Evolutionary conservation across 2,113 vertebrate species (phyloP).

Genomic region (Phaethornis superciliosus): DNA sequence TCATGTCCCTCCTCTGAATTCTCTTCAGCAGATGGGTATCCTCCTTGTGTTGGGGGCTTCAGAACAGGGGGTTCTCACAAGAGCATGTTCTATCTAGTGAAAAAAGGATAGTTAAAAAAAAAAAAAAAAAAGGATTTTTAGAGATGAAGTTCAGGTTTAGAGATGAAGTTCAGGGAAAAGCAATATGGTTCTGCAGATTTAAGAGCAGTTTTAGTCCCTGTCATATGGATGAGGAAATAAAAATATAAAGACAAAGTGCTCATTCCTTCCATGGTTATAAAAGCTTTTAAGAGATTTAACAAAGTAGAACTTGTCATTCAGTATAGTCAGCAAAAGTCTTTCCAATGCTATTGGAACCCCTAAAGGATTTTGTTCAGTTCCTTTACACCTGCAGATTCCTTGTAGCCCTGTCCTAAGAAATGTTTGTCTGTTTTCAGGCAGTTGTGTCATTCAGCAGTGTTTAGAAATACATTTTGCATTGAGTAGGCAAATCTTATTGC

Average conservation of each 20-base stretch:
- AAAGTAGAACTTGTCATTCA: neutral
- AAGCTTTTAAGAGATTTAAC: neutral
- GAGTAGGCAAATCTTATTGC: neutral
- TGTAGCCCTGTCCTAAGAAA: neutral
- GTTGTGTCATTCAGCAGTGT: neutral
- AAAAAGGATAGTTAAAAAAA: neutral
- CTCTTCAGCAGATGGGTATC: too few species aligned
- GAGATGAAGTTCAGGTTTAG: neutral
- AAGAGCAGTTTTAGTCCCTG: neutral
- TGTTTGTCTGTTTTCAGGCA: neutral
- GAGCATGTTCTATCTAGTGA: neutral
- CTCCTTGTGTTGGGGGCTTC: too few species aligned
- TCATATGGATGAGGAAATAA: neutral
- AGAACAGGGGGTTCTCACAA: too few species aligned
- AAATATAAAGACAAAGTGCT: neutral
- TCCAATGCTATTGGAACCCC: neutral
- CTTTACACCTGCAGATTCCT: neutral
- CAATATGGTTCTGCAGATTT: neutral
- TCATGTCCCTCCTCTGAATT: too few species aligned
- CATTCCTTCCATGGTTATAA: neutral
- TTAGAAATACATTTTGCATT: neutral
- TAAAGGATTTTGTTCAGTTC: neutral
- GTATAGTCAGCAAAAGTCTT: neutral
- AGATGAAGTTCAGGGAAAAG: neutral
- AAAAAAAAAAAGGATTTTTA: neutral